phyloP scores from a whole-genome alignment of 53 echinoderm and acorn worm species.

The Mesocentrotus franciscanus region DNA sequence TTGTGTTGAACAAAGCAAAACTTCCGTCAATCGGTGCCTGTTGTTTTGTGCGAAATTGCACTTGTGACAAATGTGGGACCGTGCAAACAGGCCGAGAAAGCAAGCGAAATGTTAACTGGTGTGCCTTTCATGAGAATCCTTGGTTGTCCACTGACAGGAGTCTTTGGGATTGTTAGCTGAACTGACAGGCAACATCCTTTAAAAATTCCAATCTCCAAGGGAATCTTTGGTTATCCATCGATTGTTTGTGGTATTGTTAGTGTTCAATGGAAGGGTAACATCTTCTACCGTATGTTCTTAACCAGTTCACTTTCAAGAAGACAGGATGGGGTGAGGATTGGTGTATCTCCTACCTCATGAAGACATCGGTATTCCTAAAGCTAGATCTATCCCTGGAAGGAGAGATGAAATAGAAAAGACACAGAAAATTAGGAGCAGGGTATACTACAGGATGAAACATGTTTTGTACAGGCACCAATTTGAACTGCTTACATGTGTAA shows the following conservation, averaged over 20 bases:
- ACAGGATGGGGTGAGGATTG: not conserved
- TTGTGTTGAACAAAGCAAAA: no score
- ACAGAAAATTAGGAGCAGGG: not conserved
- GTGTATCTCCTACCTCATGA: conserved; percentile 77
- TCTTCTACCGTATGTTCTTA: not conserved
- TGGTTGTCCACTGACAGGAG: no score
- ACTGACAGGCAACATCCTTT: not conserved
- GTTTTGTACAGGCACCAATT: no score
- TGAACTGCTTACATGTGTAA: no score
- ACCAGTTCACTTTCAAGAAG: not conserved
- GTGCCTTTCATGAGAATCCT: no score
- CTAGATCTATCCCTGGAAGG: conserved; percentile 95
- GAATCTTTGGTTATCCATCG: not conserved
- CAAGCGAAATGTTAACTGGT: no score
- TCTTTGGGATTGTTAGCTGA: no score
- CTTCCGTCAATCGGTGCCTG: no score
- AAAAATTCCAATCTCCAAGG: not conserved
- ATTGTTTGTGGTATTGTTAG: not conserved
- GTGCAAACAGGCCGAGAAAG: no score
- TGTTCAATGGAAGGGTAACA: not conserved
- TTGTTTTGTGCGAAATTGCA: no score
- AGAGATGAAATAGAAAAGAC: conserved; percentile 15
- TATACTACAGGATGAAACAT: no score
- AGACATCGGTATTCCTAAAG: conserved; percentile 97
- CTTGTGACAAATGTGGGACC: no score